Conservation (phyloP, 2,888 invertebrate species). For the Orthosia cruda region DNA sequence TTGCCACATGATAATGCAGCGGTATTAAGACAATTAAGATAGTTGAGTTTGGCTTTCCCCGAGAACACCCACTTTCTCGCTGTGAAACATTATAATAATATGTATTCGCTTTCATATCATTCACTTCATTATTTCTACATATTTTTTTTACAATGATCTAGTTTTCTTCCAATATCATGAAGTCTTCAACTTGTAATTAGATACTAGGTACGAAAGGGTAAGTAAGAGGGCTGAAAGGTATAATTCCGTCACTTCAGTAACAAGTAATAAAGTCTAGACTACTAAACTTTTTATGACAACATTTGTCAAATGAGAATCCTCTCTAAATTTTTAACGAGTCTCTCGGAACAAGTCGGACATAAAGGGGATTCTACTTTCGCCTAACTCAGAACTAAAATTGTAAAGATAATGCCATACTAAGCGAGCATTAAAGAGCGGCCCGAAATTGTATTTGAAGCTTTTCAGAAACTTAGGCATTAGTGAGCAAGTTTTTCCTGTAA, state of each 20-base stretch:
- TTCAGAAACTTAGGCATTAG: conserved; percentile 87
- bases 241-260: conserved; percentile 51
- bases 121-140: conserved; percentile 9
- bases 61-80: conserved; percentile 8
- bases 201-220: conserved; percentile 1
- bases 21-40: conserved; percentile 50
- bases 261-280: conserved; percentile 66
- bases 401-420: conserved; percentile 66
- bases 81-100: conserved; percentile 13
- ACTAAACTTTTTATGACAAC: conserved; percentile 62
- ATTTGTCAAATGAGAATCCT: conserved; percentile 65
- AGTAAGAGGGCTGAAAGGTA: conserved; percentile 39
- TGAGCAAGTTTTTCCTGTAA: conserved; percentile 84
- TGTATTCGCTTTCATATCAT: conserved; percentile 12
- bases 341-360: conserved; percentile 53
- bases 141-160: conserved; percentile 12
- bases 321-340: conserved; percentile 65
- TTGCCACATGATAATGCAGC: conserved; percentile 33
- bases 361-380: conserved; percentile 57
- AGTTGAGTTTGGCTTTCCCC: conserved; percentile 29
- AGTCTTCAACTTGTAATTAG: conserved; percentile 28
- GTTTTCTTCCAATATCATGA: conserved; percentile 13
- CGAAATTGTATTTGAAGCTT: conserved; percentile 86
- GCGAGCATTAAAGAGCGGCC: conserved; percentile 64
- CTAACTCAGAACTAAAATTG: conserved; percentile 50